Conservation (phyloP, 2,888 invertebrate species). For the Sericinus montela region DNA sequence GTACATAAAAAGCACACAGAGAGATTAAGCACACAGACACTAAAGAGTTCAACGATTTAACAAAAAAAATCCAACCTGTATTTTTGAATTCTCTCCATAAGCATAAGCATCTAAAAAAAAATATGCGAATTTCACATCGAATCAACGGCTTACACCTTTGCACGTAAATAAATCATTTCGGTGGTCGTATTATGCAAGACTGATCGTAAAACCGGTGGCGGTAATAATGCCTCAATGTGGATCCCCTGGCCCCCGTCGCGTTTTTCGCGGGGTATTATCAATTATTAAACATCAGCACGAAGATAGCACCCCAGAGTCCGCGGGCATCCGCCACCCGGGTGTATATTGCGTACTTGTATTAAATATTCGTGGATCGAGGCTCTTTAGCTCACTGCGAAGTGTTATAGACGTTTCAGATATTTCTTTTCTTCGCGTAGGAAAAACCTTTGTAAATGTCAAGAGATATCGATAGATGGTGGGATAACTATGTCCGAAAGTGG, state of each 20-base stretch:
- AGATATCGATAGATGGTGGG: too few relatives aligned
- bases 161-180: constrained; percentile 8
- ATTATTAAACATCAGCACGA: constrained; percentile 80
- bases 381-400: constrained; percentile 23
- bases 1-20: too few relatives aligned
- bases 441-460: too few relatives aligned
- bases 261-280: constrained; percentile 79
- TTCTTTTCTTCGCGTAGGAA: too few relatives aligned
- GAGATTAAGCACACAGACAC: too few relatives aligned
- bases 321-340: constrained; percentile 50
- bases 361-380: constrained; percentile 72
- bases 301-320: constrained; percentile 76
- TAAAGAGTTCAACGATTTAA: too few relatives aligned
- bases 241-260: constrained; percentile 50
- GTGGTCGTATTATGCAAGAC: constrained; percentile 1
- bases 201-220: constrained; percentile 17
- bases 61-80: too few relatives aligned
- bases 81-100: too few relatives aligned
- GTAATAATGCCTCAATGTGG: constrained; percentile 45
- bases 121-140: background rate
- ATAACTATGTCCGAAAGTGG: too few relatives aligned
- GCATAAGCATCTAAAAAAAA: background rate
- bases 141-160: background rate
- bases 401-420: too few relatives aligned
- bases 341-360: constrained; percentile 68